These are phyloP conservation scores for Meganola albula DNA, from an alignment of 2,888 invertebrate genomes.

Conservation along the genomic window DNA sequence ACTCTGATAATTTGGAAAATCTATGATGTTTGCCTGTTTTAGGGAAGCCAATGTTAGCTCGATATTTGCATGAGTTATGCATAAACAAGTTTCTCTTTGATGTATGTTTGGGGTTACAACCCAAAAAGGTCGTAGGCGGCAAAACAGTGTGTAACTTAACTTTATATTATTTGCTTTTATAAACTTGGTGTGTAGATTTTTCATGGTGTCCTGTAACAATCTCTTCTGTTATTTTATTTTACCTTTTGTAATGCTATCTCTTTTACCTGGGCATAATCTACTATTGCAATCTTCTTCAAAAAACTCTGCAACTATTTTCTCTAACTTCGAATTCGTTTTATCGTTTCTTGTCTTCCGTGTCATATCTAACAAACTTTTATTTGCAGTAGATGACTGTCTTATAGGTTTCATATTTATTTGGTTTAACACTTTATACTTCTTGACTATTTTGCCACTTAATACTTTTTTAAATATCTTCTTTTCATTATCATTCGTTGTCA, in stretches of 20 bases:
- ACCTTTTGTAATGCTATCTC: slow-evolving; percentile 11
- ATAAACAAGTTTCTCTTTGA: slow-evolving; percentile 14
- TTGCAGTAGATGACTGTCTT: too few relatives aligned
- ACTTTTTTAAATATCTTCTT: too few relatives aligned
- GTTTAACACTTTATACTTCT: too few relatives aligned
- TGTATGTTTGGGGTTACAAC: slow-evolving; percentile 13
- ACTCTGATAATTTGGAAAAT: slow-evolving; percentile 11
- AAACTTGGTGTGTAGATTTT: slow-evolving; percentile 12
- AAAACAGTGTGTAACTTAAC: slow-evolving; percentile 15
- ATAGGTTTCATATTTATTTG: too few relatives aligned
- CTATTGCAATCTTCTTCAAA: slow-evolving; percentile 13
- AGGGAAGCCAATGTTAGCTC: slow-evolving; percentile 10
- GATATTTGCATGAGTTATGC: slow-evolving; percentile 17
- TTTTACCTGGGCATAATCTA: slow-evolving; percentile 13
- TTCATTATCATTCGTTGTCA: too few relatives aligned
- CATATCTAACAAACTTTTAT: too few relatives aligned
- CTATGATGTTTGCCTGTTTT: slow-evolving; percentile 12
- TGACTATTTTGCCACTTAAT: too few relatives aligned
- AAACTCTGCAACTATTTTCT: slow-evolving; percentile 14
- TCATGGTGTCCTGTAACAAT: slow-evolving; percentile 11
- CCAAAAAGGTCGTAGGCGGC: slow-evolving; percentile 19
- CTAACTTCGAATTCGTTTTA: too few relatives aligned
- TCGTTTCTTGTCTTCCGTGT: too few relatives aligned
- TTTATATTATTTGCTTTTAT: slow-evolving; percentile 4
- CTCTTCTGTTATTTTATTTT: slow-evolving; percentile 11